Base-by-base conservation (phyloP, 2,797 vertebrate genomes). In the Enteromius trimaculatus region DNA sequence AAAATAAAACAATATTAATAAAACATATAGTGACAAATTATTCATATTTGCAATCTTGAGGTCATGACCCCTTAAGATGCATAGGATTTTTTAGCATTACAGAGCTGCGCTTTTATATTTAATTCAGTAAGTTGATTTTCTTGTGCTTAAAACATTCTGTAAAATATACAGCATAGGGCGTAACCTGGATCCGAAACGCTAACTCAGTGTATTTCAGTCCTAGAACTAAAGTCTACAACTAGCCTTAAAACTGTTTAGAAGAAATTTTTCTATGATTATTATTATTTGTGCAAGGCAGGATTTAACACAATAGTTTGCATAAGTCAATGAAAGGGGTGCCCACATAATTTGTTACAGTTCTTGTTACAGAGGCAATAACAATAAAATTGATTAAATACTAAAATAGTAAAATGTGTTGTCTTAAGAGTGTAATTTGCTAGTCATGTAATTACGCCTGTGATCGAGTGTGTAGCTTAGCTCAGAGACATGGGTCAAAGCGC, bases 361-460 rank as follows among this genome's bases (percentile, higher is more conserved):
- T 76, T 76, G 51, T 39, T 76, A 42, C 14, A 37, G 51, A 58
- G 34, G 55, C 34, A 76, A 58, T 76, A 58, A 58, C 6, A 76
- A 26, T 76, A 39, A 10, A 58, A 76, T 76, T 42, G 31, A 76
- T 58, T 58, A 39, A 60, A 76, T 76, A 58, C 53, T 76, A 23
- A 58, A 76, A 76, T 60, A 42, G 31, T 58, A 5, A 42, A 76
- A 60, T 76, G 34, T 58, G 34, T 39, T 76, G 51, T 58, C 34
- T 75, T 75, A 58, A 39, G 21, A 58, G 72, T 74, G 71, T 53
- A 53, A 53, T 74, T 74, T 74, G 5, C 49, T 13, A 53, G 70
- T 58, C 51, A 58, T 76, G 53, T 58, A 76, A 76, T 76, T 42
- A 42, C 19, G 4, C 8, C 8, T 39, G 34, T 76, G 31, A 60